phyloP scores from a whole-genome alignment of 1,140 invertebrate genomes.

The Drosophila parvula region DNA sequence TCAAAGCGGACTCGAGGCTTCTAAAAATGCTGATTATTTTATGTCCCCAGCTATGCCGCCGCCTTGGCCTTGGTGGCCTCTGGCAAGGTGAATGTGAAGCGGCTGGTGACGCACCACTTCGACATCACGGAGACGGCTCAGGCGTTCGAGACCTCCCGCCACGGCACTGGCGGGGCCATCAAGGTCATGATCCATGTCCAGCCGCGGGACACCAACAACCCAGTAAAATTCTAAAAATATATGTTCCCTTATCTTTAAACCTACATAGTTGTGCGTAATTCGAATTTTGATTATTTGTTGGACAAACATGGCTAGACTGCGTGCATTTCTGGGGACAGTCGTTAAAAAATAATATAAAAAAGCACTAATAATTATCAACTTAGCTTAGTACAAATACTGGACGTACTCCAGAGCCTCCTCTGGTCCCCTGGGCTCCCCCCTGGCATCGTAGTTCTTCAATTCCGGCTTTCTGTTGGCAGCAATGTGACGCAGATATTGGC shows the following conservation, averaged over 20 bases:
- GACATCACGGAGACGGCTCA: constrained; percentile 92
- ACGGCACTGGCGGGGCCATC: constrained; percentile 88
- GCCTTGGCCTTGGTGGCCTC: constrained; percentile 93
- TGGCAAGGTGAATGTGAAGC: constrained; percentile 93
- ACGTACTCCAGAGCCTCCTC: constrained; percentile 22
- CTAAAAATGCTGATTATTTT: constrained; percentile 36
- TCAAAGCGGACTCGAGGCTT: too few species aligned
- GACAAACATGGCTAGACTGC: not conserved
- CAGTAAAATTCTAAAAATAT: constrained; percentile 59
- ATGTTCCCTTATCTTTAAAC: constrained; percentile 25
- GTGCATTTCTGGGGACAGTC: not conserved
- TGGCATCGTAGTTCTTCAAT: constrained; percentile 26
- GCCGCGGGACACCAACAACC: constrained; percentile 85
- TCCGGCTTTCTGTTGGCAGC: constrained; percentile 29
- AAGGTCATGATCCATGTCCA: constrained; percentile 97
- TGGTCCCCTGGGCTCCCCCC: constrained; percentile 12
- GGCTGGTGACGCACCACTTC: constrained; percentile 96
- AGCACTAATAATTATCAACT: not conserved
- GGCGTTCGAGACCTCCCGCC: constrained; percentile 93
- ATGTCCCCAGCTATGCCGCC: constrained; percentile 87
- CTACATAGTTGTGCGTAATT: constrained; percentile 13
- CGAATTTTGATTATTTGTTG: not conserved
- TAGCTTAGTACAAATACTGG: constrained; percentile 12
- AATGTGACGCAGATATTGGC: constrained; percentile 38
- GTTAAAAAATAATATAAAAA: not conserved